phyloP scores from a whole-genome alignment of 1,140 invertebrate species.

The Ectropis grisescens region DNA sequence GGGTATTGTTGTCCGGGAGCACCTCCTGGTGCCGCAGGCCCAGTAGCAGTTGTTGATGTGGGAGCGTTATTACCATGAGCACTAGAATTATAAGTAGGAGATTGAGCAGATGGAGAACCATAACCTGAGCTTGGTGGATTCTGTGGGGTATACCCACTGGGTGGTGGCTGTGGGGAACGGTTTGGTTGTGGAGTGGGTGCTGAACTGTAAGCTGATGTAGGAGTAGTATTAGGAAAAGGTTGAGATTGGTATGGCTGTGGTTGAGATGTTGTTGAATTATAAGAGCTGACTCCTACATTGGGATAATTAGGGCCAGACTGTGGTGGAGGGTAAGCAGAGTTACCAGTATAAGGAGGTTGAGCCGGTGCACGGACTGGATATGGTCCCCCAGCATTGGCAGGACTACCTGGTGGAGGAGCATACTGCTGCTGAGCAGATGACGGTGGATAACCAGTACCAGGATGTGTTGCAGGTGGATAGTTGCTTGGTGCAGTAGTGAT shows the following conservation, averaged over 20 bases:
- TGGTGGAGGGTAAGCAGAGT: constrained; percentile 57
- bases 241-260: constrained; percentile 63
- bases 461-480: constrained; percentile 61
- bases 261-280: constrained; percentile 54
- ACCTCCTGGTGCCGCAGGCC: constrained; percentile 32
- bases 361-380: constrained; percentile 53
- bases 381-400: constrained; percentile 50
- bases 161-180: constrained; percentile 61
- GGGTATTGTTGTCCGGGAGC: constrained; percentile 53
- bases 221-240: constrained; percentile 60
- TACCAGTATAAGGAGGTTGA: constrained; percentile 51
- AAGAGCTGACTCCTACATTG: constrained; percentile 57
- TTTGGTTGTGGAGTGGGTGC: constrained; percentile 64
- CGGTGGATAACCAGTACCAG: constrained; percentile 56
- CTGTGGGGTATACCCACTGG: constrained; percentile 51
- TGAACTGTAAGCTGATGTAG: constrained; percentile 62
- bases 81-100: constrained; percentile 63
- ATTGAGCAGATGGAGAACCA: constrained; percentile 63
- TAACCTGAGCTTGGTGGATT: constrained; percentile 56
- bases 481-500: constrained; percentile 62
- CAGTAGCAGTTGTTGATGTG: constrained; percentile 40
- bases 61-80: constrained; percentile 53
- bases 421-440: constrained; percentile 60
- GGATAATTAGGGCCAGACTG: constrained; percentile 52
- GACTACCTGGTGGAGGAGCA: constrained; percentile 59